phyloP scores from a whole-genome alignment of 64 coral and sea anemone species.

The Porites lutea region DNA sequence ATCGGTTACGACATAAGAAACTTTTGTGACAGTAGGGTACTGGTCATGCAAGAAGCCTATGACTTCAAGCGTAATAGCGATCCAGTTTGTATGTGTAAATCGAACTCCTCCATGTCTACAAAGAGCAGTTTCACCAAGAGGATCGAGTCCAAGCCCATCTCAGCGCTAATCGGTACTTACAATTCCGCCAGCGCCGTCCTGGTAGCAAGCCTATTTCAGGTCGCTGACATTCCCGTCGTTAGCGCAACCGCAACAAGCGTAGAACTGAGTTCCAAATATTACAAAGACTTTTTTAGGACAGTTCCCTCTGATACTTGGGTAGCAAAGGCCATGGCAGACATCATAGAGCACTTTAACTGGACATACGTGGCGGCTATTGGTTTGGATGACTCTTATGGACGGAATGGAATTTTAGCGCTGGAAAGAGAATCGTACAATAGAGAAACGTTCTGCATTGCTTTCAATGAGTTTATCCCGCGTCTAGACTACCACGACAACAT shows the following conservation, averaged over 20 bases:
- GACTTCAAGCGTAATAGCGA: background rate
- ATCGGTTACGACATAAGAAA: background rate
- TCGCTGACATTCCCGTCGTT: background rate
- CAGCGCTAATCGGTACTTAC: background rate
- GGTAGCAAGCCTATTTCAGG: background rate
- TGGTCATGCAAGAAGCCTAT: background rate
- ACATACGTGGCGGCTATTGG: constrained; percentile 56
- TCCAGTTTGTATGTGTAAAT: too few species aligned
- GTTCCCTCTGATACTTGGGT: constrained; percentile 56
- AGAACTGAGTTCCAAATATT: background rate
- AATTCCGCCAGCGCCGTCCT: background rate
- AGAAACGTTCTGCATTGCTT: background rate
- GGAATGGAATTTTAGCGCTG: background rate
- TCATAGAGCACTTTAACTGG: constrained; percentile 57
- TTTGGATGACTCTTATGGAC: constrained; percentile 51
- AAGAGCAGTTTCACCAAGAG: background rate
- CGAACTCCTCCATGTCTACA: too few species aligned
- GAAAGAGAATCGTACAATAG: background rate
- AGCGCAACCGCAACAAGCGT: background rate
- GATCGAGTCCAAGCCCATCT: background rate
- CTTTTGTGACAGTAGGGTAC: background rate
- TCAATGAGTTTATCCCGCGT: background rate
- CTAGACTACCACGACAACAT: background rate
- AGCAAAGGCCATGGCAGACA: constrained; percentile 51
- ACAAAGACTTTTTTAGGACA: constrained; percentile 62